A percentile compares a stretch with the other conserved stretches of the same genome.
Conservation (phyloP, 2,797 vertebrate genomes). For the Petrocephalus schoutedeni region DNA sequence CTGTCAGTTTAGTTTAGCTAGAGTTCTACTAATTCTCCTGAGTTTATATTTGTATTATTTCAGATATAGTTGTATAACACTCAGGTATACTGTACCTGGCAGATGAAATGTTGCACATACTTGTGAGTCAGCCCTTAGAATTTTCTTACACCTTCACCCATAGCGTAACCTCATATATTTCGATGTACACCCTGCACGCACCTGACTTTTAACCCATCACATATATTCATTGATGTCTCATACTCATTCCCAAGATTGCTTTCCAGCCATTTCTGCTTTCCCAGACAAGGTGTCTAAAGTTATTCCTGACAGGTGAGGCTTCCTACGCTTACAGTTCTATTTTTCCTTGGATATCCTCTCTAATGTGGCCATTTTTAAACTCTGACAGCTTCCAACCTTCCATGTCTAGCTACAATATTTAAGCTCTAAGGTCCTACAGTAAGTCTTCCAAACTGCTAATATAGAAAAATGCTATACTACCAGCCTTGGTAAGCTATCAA, state of each 20-base stretch:
- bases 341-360: not conserved
- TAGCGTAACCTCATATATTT: not conserved
- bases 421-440: not conserved
- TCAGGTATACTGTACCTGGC: not conserved
- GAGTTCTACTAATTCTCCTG: not conserved
- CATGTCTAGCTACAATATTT: not conserved
- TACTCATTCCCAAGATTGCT: not conserved
- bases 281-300: not conserved
- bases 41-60: not conserved
- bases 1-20: not conserved
- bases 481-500: not conserved
- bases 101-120: not conserved
- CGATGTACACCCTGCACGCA: not conserved
- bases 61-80: not conserved
- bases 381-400: not conserved
- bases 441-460: not conserved
- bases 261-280: not conserved
- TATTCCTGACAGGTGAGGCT: not conserved
- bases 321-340: not conserved
- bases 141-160: not conserved
- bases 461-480: not conserved
- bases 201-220: not conserved
- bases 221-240: not conserved
- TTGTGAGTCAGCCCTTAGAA: not conserved
- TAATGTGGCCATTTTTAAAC: not conserved